Conservation (phyloP, 2,888 invertebrate genomes). For the Dione juno region DNA sequence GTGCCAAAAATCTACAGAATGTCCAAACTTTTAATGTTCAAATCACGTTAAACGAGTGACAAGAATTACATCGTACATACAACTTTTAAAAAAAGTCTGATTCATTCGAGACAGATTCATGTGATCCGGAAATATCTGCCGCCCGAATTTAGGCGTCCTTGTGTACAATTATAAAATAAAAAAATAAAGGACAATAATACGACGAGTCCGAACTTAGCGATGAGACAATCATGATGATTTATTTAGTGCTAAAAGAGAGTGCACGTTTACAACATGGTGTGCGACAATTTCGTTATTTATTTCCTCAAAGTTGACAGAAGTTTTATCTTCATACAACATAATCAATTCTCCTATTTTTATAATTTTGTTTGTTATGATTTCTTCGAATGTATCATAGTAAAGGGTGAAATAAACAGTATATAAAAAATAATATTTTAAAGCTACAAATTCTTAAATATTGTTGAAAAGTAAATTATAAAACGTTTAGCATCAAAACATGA, state of each 20-base stretch:
- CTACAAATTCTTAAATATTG: too few relatives aligned
- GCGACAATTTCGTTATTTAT: conserved; percentile 20
- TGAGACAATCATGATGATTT: conserved; percentile 62
- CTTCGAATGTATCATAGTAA: neutral
- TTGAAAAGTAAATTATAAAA: conserved; percentile 4
- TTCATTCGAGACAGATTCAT: conserved; percentile 76
- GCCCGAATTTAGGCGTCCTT: conserved; percentile 79
- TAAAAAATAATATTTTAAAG: neutral
- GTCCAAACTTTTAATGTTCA: conserved; percentile 67
- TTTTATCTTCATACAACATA: conserved; percentile 1
- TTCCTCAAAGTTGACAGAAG: conserved; percentile 3
- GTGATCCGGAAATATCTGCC: conserved; percentile 76
- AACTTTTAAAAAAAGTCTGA: conserved; percentile 70
- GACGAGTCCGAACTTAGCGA: conserved; percentile 52
- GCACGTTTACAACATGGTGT: conserved; percentile 38
- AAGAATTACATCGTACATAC: conserved; percentile 70
- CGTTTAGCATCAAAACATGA: neutral
- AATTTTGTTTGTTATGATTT: conserved; percentile 11
- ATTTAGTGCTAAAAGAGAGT: conserved; percentile 47
- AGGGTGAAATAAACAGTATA: neutral
- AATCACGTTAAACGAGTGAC: conserved; percentile 66
- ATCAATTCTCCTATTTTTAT: neutral
- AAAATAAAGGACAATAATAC: conserved; percentile 74
- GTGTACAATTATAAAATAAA: conserved; percentile 68
- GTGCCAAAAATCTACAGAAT: conserved; percentile 69